Base-by-base conservation (phyloP, 2,113 vertebrate genomes). In the Mormoops blainvillei region DNA sequence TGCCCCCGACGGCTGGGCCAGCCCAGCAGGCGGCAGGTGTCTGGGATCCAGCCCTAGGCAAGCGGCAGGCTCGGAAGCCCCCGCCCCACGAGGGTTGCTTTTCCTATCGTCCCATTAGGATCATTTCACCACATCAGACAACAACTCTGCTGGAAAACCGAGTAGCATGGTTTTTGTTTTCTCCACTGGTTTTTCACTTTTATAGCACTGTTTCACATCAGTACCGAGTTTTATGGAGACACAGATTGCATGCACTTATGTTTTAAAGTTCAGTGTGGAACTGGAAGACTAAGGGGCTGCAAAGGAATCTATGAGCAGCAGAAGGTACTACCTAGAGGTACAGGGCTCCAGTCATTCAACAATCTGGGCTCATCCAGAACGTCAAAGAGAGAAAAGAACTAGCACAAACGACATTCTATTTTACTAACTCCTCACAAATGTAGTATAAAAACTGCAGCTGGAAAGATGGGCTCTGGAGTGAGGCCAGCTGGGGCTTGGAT, bases 201-300 rank as follows among this genome's bases (percentile, higher is more conserved):
- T 84, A 96, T 18, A 74, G 89, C n/a, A 48, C 74, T 70, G n/a
- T 77, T 95, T 73, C 95, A 86, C 36, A 94, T 92, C 76, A 76
- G 26, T 9, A 38, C n/a, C 11, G 88, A 77, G 71, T 82, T 95
- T 95, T 94, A 93, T 73, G 45, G 94, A 74, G 80, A 89, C 83
- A 87, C 83, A 76, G 33, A 94, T 18, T 92, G 89, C 31, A 76
- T 71, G 65, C n/a, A 61, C 73, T 87, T 81, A 65, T n/a, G 33
- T 88, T 94, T 95, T 90, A 91, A 95, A 90, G 48, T 77, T 76
- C 41, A 58, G 26, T 4, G 31, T 52, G 31, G 70, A 87, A 82
- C 0, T 45, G 41, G 48, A 78, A 94, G 85, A 52, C 70, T 13
- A 19, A 85, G 54, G 13, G 3, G 45, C 50, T 68, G 36, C 2